These are phyloP conservation scores for Diprion similis DNA, from an alignment of 1,140 invertebrate genomes.

Conservation along the genomic window DNA sequence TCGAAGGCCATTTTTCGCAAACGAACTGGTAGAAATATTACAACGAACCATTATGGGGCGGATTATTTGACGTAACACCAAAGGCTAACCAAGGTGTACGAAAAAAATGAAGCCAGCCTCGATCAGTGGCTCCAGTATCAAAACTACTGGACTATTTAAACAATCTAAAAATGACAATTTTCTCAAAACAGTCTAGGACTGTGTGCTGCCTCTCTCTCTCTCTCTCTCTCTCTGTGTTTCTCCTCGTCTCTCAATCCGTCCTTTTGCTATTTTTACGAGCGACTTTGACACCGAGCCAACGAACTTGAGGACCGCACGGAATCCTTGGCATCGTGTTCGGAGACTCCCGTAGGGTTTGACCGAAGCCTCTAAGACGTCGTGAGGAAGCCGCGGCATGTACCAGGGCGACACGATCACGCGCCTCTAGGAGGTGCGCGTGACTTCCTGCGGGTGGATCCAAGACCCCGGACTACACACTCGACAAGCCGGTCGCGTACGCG, in stretches of 20 bases:
- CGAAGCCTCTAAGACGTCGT: background rate
- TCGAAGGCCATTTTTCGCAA: too few relatives aligned
- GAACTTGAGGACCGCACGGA: background rate
- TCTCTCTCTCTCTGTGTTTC: too few relatives aligned
- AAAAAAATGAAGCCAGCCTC: too few relatives aligned
- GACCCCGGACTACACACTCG: background rate
- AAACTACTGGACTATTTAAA: too few relatives aligned
- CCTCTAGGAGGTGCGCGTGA: background rate
- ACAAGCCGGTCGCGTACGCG: background rate
- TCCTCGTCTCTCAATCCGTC: background rate
- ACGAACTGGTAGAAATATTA: too few relatives aligned
- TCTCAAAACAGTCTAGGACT: too few relatives aligned
- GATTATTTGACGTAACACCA: too few relatives aligned
- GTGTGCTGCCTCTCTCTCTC: too few relatives aligned
- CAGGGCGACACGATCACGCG: slow-evolving; percentile 3
- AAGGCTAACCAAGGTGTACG: too few relatives aligned
- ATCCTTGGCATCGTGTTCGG: background rate
- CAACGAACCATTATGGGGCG: too few relatives aligned
- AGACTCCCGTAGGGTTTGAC: slow-evolving; percentile 1
- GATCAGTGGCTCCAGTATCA: too few relatives aligned
- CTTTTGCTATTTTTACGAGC: background rate
- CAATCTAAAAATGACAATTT: too few relatives aligned
- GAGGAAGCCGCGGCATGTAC: background rate
- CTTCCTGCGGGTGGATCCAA: slow-evolving; percentile 1
- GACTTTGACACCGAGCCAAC: background rate